Conservation (phyloP, 2,797 vertebrate species). For the Bradypodion pumilum region DNA sequence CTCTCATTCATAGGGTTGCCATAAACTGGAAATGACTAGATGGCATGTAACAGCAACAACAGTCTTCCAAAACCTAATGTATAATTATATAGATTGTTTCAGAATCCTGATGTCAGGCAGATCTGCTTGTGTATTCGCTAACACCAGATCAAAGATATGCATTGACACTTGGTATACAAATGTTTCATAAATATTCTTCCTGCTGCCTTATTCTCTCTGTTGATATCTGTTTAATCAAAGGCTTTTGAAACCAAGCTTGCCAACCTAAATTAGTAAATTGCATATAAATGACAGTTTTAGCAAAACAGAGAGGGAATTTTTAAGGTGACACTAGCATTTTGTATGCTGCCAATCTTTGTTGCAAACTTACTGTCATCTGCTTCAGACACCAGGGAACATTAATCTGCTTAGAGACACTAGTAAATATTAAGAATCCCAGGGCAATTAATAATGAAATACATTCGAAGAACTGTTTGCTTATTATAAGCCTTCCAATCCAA, state of each 20-base stretch:
- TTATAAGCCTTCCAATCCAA: neutral
- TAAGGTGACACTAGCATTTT: conserved; percentile 16
- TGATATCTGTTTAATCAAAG: conserved; percentile 35
- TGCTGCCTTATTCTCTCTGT: conserved; percentile 10
- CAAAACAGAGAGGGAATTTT: neutral
- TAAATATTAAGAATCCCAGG: neutral
- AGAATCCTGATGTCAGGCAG: conserved; percentile 2
- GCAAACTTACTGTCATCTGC: neutral
- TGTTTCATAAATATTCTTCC: conserved; percentile 32
- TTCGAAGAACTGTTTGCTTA: neutral
- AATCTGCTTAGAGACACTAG: neutral
- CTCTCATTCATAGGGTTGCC: too few species aligned
- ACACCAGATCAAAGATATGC: conserved; percentile 36
- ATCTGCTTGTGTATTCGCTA: conserved; percentile 34
- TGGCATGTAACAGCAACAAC: too few species aligned
- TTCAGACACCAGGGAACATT: neutral
- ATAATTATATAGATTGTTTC: conserved; percentile 29
- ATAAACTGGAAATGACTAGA: too few species aligned
- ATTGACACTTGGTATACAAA: conserved; percentile 7
- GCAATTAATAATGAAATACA: conserved; percentile 15
- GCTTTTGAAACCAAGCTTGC: conserved; percentile 29
- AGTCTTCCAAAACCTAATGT: conserved; percentile 27
- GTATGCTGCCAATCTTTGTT: conserved; percentile 19
- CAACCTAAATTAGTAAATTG: conserved; percentile 37
- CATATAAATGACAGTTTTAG: neutral